phyloP scores from a whole-genome alignment of 2,888 invertebrate species.

The Cephus pygmeus region DNA sequence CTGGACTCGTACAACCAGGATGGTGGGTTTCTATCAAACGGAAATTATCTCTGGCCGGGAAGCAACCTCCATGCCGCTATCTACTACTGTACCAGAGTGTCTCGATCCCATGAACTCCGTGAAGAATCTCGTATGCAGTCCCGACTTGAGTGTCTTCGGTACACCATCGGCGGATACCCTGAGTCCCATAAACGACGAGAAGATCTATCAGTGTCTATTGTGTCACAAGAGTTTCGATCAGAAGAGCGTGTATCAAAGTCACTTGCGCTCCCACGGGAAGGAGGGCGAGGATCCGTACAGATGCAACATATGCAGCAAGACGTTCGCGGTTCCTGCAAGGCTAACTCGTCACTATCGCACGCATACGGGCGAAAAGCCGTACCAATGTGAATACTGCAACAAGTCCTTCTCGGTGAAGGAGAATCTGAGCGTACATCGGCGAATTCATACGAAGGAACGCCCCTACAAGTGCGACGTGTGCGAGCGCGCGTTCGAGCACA shows the following conservation, averaged over 20 bases:
- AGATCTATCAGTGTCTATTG: constrained; percentile 74
- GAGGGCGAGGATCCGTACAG: constrained; percentile 80
- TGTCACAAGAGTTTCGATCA: constrained; percentile 82
- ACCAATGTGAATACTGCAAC: constrained; percentile 91
- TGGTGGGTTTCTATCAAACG: constrained; percentile 52
- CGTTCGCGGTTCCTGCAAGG: constrained; percentile 90
- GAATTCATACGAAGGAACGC: constrained; percentile 92
- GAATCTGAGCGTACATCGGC: constrained; percentile 86
- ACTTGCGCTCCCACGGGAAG: constrained; percentile 75
- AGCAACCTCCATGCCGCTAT: constrained; percentile 26
- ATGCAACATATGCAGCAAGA: constrained; percentile 90
- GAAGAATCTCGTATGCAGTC: constrained; percentile 72
- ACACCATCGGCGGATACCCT: constrained; percentile 33
- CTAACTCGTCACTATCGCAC: constrained; percentile 88
- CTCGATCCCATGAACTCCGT: constrained; percentile 52
- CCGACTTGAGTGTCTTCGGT: constrained; percentile 68
- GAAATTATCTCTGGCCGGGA: constrained; percentile 24
- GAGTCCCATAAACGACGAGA: constrained; percentile 42
- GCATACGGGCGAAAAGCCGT: constrained; percentile 91
- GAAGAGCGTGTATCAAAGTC: constrained; percentile 80
- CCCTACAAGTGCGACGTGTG: constrained; percentile 92
- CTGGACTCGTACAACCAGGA: constrained; percentile 15
- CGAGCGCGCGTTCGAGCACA: constrained; percentile 89
- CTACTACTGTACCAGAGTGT: constrained; percentile 34
- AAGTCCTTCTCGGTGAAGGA: constrained; percentile 94